Evolutionary conservation across 2,113 vertebrate genomes (phyloP), one percentile per base, ranked within the genome.

Genomic region (Chaetops frenatus): DNA sequence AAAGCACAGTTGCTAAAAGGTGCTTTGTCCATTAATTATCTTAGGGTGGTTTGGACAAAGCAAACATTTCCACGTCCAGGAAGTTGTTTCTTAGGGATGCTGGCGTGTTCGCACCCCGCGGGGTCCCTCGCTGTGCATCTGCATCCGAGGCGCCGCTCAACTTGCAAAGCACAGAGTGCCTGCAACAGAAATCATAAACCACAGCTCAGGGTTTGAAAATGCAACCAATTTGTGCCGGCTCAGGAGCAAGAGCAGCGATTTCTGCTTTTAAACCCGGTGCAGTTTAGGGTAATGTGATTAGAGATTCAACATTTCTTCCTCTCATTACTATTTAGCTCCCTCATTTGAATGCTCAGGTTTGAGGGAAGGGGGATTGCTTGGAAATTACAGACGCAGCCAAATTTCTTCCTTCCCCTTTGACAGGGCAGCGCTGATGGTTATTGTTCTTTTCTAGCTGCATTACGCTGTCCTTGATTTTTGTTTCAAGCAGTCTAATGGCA

Each of bases 401-500:
- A 97, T 96, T 94, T 96, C 90, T 96, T 94, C 92, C 93, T 96
- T 96, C 88, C 90, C 87, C 82, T 95, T 92, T 96, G 96, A 93
- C 95, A 95, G 95, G 89, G 90, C 91, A 95, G 65, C 0, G 9
- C 89, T 84, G 95, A 95, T 81, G 89, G 65, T 96, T 94, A 97
- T 95, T 96, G 96, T 94, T 96, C 96, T 88, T 96, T 91, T 89
- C 65, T 86, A 94, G 95, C 88, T 94, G 91, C 94, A 94, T 93
- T 96, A 90, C 83, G 35, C 85, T 96, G 94, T 96, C 96, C 95
- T 96, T 97, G 95, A 96, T 92, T 97, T 97, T 96, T 96, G 95
- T 96, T 97, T 95, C 95, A 95, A 96, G 92, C 95, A 95, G 82
- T 96, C 92, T 95, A 93, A 96, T 95, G 94, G 96, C 95, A 95